Evolutionary conservation across 2,888 invertebrate species (phyloP).

Genomic region (Electrophaes corylata): DNA sequence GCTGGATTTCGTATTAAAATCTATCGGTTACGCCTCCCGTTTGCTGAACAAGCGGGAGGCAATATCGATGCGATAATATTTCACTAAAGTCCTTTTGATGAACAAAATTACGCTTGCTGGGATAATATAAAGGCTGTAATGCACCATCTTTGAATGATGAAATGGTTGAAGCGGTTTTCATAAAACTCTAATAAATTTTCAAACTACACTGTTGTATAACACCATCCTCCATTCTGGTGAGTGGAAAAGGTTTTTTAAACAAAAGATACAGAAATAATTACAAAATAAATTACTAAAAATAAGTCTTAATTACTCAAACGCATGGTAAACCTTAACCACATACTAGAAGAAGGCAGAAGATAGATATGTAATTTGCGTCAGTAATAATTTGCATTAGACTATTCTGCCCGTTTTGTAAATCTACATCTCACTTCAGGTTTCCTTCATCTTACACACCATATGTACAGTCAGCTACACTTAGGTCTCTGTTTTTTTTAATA

Average conservation of each 20-base stretch:
- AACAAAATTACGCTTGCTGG: slow-evolving; percentile 29
- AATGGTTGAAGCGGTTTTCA: neutral
- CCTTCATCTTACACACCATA: no score
- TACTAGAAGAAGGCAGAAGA: no score
- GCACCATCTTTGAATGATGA: neutral
- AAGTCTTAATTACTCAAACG: no score
- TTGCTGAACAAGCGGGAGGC: slow-evolving; percentile 57
- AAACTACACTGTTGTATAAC: slow-evolving; percentile 25
- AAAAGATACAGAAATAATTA: no score
- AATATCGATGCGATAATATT: slow-evolving; percentile 63
- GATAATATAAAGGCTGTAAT: slow-evolving; percentile 4
- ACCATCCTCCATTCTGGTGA: slow-evolving; percentile 15
- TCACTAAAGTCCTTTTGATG: slow-evolving; percentile 48
- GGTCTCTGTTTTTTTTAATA: no score
- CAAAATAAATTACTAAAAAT: no score
- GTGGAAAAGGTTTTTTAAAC: neutral
- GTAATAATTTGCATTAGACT: neutral
- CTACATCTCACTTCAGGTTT: neutral
- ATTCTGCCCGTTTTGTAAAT: neutral
- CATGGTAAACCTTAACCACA: no score
- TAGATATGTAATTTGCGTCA: neutral
- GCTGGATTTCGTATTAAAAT: slow-evolving; percentile 78
- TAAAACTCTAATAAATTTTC: neutral
- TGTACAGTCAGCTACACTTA: no score
- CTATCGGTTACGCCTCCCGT: slow-evolving; percentile 69